Percentiles rank a stretch among this genome's conserved stretches.
These are phyloP conservation scores for Phrixothrix hirtus DNA, from an alignment of 2,888 invertebrate genomes.

Conservation along the genomic window DNA sequence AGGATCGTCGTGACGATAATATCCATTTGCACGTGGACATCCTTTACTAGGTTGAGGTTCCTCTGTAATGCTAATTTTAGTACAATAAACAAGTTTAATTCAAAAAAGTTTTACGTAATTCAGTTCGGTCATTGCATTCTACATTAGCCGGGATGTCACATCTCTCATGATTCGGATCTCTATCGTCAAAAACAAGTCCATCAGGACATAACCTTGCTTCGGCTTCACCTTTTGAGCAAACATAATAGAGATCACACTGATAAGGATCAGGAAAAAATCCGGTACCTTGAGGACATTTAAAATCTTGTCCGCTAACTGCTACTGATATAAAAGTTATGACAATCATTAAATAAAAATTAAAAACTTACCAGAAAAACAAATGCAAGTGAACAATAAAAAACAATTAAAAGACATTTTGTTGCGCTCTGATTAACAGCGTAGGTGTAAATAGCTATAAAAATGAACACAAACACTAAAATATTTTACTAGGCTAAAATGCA, in stretches of 20 bases:
- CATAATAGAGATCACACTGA: slow-evolving; percentile 81
- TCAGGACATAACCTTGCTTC: slow-evolving; percentile 76
- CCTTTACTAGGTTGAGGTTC: slow-evolving; percentile 71
- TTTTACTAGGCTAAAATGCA: slow-evolving; percentile 9
- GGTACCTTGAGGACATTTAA: slow-evolving; percentile 71
- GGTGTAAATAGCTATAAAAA: neutral
- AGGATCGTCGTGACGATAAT: slow-evolving; percentile 75
- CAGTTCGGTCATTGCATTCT: slow-evolving; percentile 74
- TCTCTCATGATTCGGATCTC: slow-evolving; percentile 70
- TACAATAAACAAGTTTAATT: neutral
- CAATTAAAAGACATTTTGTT: slow-evolving; percentile 13
- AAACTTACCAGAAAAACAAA: slow-evolving; percentile 17
- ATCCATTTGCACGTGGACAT: slow-evolving; percentile 78
- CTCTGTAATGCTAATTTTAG: slow-evolving; percentile 58
- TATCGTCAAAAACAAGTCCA: slow-evolving; percentile 75
- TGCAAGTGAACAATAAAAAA: slow-evolving; percentile 1
- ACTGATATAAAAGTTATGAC: too few species aligned
- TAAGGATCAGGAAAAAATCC: slow-evolving; percentile 76
- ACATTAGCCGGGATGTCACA: slow-evolving; percentile 80
- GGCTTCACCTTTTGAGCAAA: slow-evolving; percentile 67
- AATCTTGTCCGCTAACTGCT: slow-evolving; percentile 50
- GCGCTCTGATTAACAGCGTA: slow-evolving; percentile 8
- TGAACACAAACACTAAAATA: slow-evolving; percentile 13
- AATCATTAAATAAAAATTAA: too few species aligned
- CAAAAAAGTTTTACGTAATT: slow-evolving; percentile 66